Evolutionary conservation across 2,797 vertebrate species (phyloP).

Genomic region (Orestias chungarensis): DNA sequence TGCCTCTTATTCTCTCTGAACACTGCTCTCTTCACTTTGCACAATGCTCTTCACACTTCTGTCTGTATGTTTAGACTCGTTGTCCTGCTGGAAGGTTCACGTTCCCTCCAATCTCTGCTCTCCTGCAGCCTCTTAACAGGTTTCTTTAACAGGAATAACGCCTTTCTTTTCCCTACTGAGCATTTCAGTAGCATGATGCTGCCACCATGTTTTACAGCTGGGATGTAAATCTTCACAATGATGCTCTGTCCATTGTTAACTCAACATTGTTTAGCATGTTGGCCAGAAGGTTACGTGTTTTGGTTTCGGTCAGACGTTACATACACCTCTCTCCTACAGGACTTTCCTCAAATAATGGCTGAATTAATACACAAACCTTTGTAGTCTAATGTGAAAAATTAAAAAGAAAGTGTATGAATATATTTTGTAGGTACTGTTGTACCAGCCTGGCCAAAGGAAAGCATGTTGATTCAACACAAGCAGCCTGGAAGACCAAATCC

Average conservation of each 20-base stretch:
- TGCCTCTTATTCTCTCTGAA: conserved; percentile 42
- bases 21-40: conserved; percentile 24
- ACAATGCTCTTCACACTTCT: conserved; percentile 46
- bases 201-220: neutral
- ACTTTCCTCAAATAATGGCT: no score
- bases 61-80: neutral
- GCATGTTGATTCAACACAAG: conserved; percentile 14
- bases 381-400: neutral
- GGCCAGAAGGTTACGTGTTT: no score
- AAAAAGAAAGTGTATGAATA: neutral
- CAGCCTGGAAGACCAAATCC: conserved; percentile 4
- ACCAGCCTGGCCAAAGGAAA: conserved; percentile 2
- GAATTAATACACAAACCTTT: no score
- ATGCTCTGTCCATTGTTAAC: no score
- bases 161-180: neutral
- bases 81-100: neutral
- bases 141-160: neutral
- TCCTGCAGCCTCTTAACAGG: neutral
- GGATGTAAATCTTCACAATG: neutral
- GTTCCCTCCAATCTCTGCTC: neutral
- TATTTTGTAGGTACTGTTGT: neutral
- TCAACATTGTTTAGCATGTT: neutral
- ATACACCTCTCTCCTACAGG: no score
- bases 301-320: no score
- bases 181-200: neutral